These are phyloP conservation scores for Thysanoteuthis rhombus DNA, from an alignment of 2,888 invertebrate species.

Conservation along the genomic window DNA sequence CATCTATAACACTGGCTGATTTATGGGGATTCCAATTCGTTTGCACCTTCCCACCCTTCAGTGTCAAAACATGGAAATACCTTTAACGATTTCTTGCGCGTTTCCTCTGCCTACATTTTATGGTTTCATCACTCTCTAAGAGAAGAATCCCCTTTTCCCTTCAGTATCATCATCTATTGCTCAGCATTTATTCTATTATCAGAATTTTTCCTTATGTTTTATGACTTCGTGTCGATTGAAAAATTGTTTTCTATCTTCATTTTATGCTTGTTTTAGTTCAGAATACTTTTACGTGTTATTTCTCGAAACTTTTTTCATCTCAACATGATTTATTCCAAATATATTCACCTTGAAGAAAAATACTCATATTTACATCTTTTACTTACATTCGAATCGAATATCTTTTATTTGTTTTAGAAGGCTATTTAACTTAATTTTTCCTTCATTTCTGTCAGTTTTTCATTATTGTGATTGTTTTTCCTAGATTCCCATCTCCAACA, in stretches of 20 bases:
- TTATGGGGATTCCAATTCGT: not conserved
- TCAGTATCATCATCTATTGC: not conserved
- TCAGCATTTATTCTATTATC: not conserved
- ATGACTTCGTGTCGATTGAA: not conserved
- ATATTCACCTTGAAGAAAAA: not conserved
- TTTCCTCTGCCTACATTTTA: not conserved
- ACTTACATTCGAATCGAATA: too few relatives aligned
- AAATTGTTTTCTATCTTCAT: not conserved
- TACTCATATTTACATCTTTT: not conserved
- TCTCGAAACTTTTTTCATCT: not conserved
- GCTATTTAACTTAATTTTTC: too few relatives aligned
- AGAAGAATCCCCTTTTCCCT: not conserved
- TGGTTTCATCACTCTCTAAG: not conserved
- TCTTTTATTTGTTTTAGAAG: too few relatives aligned
- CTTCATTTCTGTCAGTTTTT: too few relatives aligned
- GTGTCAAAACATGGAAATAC: constrained; percentile 12
- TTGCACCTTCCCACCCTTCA: not conserved
- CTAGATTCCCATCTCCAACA: too few relatives aligned
- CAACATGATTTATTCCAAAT: not conserved
- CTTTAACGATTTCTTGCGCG: not conserved
- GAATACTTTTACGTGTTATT: not conserved
- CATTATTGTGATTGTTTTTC: too few relatives aligned
- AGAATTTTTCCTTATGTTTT: not conserved
- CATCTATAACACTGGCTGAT: not conserved
- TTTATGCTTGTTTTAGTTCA: too few relatives aligned